Evolutionary conservation across 2,113 vertebrate species (phyloP), one percentile per base, ranked within the genome.

Genomic region (Proteles cristata): DNA sequence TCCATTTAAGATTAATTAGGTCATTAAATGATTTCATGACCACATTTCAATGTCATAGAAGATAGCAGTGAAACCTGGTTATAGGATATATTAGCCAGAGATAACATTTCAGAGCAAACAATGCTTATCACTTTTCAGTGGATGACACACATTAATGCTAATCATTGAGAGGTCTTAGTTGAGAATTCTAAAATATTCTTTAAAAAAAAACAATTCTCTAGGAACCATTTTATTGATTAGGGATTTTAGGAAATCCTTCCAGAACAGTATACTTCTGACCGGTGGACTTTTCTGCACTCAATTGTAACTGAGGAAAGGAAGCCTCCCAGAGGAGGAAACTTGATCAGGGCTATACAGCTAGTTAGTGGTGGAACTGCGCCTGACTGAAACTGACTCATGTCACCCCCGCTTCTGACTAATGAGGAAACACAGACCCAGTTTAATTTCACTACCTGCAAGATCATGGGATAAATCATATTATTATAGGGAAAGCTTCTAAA

Each of bases 1-100:
- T 93, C 48, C 45, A 50, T 39, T 79, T 92, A 85, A 92, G 97
- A 92, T 90, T 68, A 92, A 92, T 65, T 95, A 26, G 61, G 23
- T 90, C 55, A 83, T 87, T 74, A 94, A 84, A 88, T 88, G 65
- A 94, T 53, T 89, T 93, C 21, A 73, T 87, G 83, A 65, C 5
- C 7, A 74, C 58, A 68, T 84, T 61, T 88, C 35, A 83, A 26
- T 74, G 39, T 88, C 55, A 10, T 66, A 61, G 6, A 92, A 25
- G 9, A 14, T 7, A 85, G 15, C n/a, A 80, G 28, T 9, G 16
- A 94, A 96, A 73, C n/a, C 11, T 65, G 11, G 43, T 17, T 53
- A 35, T 43, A 53, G 26, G 5, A 35, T 28, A 8, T 92, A 11
- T 71, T 48, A 53, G 5, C 35, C 45, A 66, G 48, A 85, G 53